Evolutionary conservation across 2,113 vertebrate genomes (phyloP), one percentile per base, ranked within the genome.

Genomic region (Passer montanus): DNA sequence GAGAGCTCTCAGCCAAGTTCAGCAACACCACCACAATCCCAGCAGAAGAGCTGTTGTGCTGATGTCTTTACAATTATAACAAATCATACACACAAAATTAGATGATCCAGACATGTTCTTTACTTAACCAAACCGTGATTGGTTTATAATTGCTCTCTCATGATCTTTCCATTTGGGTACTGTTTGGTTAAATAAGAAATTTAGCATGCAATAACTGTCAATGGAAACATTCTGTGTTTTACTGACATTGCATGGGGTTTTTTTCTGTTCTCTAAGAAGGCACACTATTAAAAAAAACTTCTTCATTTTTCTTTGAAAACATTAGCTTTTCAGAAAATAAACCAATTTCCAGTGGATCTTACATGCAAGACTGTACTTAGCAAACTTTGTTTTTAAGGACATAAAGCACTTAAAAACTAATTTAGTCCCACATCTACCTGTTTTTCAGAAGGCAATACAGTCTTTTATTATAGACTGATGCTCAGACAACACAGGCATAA

Each of bases 271-370:
- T 81, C 60, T 59, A 4, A 59, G 82, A 78, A 82, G 26, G n/a
- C 27, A 87, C 10, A 23, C 19, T 49, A n/a, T 52, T 35, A 56
- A 59, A 9, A 60, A 90, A 88, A 46, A 10, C 8, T 19, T 35
- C 21, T 67, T 19, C 6, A n/a, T n/a, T 89, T 87, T 89, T 75
- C 84, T 87, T 89, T 85, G 31, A 91, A 89, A 94, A 91, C 19
- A 53, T 64, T 60, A 35, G 33, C 60, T 92, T 84, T 60, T 75
- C 66, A 89, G 41, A 89, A 79, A 12, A 60, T 20, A 60, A 94
- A 82, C 68, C 30, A 1, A 79, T 44, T 90, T 81, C 47, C 22
- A 84, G 5, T 30, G 12, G 7, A 75, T 89, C 66, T 78, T 50
- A 58, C 18, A 70, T 58, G 37, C 27, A 75, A 72, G 31, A 86